Percentiles rank a stretch among this genome's conserved stretches.
Conservation (phyloP, 2,113 vertebrate genomes). For the Ochotona curzoniae region DNA sequence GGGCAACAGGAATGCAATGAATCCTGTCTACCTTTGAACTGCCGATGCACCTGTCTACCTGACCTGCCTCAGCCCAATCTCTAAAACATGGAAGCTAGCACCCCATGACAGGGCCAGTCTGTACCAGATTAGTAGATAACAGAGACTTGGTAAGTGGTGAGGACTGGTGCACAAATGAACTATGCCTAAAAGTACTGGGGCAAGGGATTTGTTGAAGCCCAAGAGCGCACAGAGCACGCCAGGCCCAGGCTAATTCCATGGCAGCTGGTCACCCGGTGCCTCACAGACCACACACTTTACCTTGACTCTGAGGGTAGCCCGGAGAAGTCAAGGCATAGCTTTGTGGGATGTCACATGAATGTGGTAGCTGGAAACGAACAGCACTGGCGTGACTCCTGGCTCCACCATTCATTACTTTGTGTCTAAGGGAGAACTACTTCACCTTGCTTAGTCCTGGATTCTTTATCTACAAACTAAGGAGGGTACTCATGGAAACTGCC, state of each 20-base stretch:
- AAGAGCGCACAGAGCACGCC: background rate
- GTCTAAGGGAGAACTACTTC: background rate
- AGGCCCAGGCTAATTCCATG: background rate
- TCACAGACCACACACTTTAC: background rate
- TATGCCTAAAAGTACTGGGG: background rate
- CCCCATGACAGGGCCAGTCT: background rate
- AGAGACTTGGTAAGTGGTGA: background rate
- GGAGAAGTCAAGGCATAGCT: background rate
- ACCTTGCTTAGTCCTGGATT: background rate
- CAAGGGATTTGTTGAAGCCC: background rate
- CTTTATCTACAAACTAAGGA: background rate
- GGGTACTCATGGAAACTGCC: background rate
- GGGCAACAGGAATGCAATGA: background rate
- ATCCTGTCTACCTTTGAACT: background rate
- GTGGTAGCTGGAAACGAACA: background rate
- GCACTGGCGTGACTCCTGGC: background rate
- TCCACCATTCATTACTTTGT: background rate
- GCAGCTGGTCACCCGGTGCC: background rate
- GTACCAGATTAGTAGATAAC: background rate
- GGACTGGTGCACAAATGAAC: background rate
- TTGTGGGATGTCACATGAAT: background rate
- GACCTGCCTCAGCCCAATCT: background rate
- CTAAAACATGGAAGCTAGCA: background rate
- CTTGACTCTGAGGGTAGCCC: background rate
- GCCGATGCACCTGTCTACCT: background rate